Percentiles rank a stretch among this genome's conserved stretches.
These are phyloP conservation scores for Hirudinaria manillensis DNA, from an alignment of 2,888 invertebrate species.

Conservation along the genomic window DNA sequence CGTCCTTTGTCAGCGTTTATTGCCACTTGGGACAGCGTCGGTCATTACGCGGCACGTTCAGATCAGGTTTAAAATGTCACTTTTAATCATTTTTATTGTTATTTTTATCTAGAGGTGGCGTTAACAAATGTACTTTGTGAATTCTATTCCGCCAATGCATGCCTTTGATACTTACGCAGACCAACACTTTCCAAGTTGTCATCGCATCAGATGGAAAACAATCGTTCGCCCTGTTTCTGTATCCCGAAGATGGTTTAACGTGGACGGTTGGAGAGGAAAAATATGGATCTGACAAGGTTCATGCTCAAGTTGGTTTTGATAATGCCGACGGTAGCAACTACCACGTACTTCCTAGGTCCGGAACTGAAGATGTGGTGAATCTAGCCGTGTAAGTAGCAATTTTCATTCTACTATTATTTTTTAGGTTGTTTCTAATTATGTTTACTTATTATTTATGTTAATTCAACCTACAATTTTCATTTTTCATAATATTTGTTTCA, in stretches of 20 bases:
- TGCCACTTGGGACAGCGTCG: conserved; percentile 83
- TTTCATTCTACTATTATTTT: background rate
- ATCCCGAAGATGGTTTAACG: conserved; percentile 78
- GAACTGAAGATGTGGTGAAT: conserved; percentile 77
- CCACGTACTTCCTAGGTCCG: conserved; percentile 75
- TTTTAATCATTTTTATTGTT: conserved; percentile 26
- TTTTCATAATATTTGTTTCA: too few species aligned
- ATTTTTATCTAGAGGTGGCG: background rate
- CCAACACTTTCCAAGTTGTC: conserved; percentile 80
- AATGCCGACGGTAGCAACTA: conserved; percentile 69
- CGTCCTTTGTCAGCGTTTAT: conserved; percentile 73
- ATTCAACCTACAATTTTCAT: too few species aligned
- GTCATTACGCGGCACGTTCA: conserved; percentile 64
- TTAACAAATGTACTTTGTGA: too few species aligned
- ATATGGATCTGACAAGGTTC: conserved; percentile 72
- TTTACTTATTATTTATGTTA: too few species aligned
- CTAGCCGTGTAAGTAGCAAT: conserved; percentile 65
- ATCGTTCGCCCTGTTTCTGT: conserved; percentile 78
- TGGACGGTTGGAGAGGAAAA: conserved; percentile 78
- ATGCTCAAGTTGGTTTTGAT: conserved; percentile 86
- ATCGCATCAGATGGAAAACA: conserved; percentile 70
- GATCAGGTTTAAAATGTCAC: conserved; percentile 60
- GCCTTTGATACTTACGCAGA: conserved; percentile 49
- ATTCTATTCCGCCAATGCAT: too few species aligned
- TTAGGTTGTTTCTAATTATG: background rate